Conservation (phyloP, 2,888 invertebrate species). For the Papilio demoleus region DNA sequence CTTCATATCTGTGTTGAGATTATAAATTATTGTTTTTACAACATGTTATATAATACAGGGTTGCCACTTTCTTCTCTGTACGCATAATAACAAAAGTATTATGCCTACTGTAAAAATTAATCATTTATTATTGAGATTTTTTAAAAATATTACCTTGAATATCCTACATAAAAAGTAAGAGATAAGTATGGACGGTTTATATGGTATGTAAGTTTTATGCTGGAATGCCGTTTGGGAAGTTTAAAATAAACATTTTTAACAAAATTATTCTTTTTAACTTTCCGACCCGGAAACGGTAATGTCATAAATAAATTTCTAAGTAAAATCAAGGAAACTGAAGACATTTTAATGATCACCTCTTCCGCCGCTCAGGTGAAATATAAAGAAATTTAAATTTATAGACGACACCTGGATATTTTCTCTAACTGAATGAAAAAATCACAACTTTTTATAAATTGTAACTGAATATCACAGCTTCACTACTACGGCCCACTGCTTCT, state of each 20-base stretch:
- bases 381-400: conserved; percentile 3
- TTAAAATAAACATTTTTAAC: background rate
- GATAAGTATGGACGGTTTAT: no score
- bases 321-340: conserved; percentile 20
- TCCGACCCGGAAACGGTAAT: conserved; percentile 21
- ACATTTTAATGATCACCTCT: conserved; percentile 16
- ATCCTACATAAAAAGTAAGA: no score
- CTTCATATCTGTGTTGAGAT: conserved; percentile 19
- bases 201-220: background rate
- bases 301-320: conserved; percentile 20
- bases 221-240: background rate
- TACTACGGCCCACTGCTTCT: background rate
- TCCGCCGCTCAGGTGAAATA: conserved; percentile 11
- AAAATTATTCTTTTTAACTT: conserved; percentile 1
- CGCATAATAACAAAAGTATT: background rate
- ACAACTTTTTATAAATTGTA: background rate
- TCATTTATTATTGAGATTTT: background rate
- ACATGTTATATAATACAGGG: conserved; percentile 15
- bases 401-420: background rate
- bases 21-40: conserved; percentile 22
- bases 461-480: background rate
- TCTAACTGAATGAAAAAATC: background rate
- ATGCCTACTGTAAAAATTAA: background rate
- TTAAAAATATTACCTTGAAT: no score
- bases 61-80: conserved; percentile 7